Base-by-base conservation (phyloP, 2,797 vertebrate genomes). In the Tamandua tetradactyla region DNA sequence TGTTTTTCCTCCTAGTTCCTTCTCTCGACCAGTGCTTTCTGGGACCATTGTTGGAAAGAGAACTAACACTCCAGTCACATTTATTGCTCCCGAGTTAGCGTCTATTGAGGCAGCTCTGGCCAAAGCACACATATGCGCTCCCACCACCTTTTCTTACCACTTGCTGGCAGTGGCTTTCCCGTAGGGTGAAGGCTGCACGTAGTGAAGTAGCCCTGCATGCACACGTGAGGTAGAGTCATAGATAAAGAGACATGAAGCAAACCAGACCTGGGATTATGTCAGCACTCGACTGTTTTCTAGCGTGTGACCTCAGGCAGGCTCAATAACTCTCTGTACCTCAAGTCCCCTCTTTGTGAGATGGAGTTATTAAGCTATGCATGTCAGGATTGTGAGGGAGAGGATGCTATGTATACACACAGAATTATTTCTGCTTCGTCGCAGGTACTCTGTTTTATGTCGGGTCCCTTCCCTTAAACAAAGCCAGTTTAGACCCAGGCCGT, bases 1-100 rank as follows among this genome's bases (percentile, higher is more conserved):
- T 57, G 23, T 66, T 88, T 95, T 75, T 95, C 71, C 94, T 87
- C 81, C 57, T 25, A 80, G 55, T 74, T 89, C 44, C 20, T 95
- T 64, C 74, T 64, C 20, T 71, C 37, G 92, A 32, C n/a, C 61
- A 64, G 71, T 74, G 42, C 47, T 86, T 91, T 92, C 52, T 78
- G 94, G 79, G 87, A n/a, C 72, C 49, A 85, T 89, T 42, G 20
- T 47, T 92, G 40, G 91, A 74, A 91, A 81, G 49, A 91, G 17
- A 86, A 68, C 12, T 42, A 62, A 71, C 27, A 40, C 5, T 81
- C 13, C n/a, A 87, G 42, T 79, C 47, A 49, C 32, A 52, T 83
- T 68, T 86, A 68, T 30, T 74, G 40, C 11, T 64, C 14, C 20
- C 3, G 42, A 80, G 61, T 74, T 93, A 64, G 68, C 59, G 30